Conservation (phyloP, 2,797 vertebrate species). For the Ptychadena robeensis region DNA sequence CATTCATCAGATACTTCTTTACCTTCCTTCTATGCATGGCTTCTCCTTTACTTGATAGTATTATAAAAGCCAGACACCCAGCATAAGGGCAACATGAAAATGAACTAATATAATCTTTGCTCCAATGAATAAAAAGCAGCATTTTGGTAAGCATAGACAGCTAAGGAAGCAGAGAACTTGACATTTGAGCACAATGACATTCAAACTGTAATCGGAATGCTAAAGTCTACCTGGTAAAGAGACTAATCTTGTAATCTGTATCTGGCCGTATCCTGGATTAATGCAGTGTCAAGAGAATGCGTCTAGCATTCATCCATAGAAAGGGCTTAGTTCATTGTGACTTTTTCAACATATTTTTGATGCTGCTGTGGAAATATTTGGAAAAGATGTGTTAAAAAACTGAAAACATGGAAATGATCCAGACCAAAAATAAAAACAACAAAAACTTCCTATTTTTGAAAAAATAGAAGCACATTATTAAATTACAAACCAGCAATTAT, state of each 20-base stretch:
- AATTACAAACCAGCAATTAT: too few species aligned
- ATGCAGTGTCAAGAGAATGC: slow-evolving; percentile 15
- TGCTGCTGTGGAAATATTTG: background rate
- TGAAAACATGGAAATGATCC: too few species aligned
- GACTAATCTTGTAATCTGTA: slow-evolving; percentile 51
- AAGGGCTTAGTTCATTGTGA: background rate
- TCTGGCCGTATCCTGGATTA: slow-evolving; percentile 16
- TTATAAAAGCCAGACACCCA: slow-evolving; percentile 6
- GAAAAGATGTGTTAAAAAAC: background rate
- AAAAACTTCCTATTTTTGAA: too few species aligned
- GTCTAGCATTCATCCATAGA: slow-evolving; percentile 9
- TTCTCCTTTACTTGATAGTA: slow-evolving; percentile 10
- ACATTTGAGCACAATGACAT: slow-evolving; percentile 53
- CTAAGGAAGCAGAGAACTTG: slow-evolving; percentile 11
- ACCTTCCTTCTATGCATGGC: background rate
- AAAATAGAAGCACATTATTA: too few species aligned
- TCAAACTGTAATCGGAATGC: slow-evolving; percentile 35
- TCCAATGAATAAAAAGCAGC: slow-evolving; percentile 25
- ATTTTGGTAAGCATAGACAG: slow-evolving; percentile 2
- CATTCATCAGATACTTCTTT: slow-evolving; percentile 36
- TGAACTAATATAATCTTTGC: slow-evolving; percentile 29
- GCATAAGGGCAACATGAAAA: slow-evolving; percentile 28
- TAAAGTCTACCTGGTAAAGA: background rate
- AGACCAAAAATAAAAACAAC: too few species aligned
- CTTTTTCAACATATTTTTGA: background rate